These are phyloP conservation scores for Probosciger aterrimus DNA, from an alignment of 2,113 vertebrate genomes.

Conservation along the genomic window DNA sequence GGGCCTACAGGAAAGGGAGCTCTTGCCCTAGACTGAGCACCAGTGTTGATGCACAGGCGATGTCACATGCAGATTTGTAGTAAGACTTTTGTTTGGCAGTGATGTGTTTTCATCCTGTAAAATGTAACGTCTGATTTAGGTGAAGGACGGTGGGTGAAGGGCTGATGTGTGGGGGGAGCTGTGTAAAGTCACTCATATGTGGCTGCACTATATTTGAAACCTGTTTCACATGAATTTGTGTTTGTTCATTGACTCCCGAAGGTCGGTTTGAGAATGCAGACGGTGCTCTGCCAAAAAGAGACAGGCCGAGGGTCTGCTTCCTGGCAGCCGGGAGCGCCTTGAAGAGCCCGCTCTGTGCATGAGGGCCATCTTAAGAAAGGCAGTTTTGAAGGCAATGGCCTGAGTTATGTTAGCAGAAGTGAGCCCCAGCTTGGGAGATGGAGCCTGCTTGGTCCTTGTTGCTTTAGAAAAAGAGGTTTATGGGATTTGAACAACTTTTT, in stretches of 20 bases:
- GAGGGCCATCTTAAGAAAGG: not conserved
- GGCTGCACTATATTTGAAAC: not conserved
- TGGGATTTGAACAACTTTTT: not conserved
- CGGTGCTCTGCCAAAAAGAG: not conserved
- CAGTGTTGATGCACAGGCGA: too few relatives aligned
- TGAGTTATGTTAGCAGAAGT: fast-evolving
- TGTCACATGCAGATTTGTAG: not conserved
- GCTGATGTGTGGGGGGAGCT: not conserved
- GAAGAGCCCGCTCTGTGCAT: not conserved
- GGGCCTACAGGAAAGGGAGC: not conserved
- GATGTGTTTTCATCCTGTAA: not conserved
- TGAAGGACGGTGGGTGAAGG: not conserved
- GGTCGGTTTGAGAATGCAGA: not conserved
- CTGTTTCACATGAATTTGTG: not conserved
- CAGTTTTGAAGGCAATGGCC: not conserved
- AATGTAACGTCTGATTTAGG: not conserved
- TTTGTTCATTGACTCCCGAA: fast-evolving
- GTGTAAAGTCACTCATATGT: not conserved
- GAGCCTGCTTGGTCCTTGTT: not conserved
- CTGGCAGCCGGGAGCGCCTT: not conserved
- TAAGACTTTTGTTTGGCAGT: fast-evolving
- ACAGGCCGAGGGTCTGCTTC: not conserved
- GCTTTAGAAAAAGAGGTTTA: not conserved
- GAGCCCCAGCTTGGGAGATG: not conserved
- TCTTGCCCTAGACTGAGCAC: not conserved